Conservation (phyloP, 2,888 invertebrate genomes). For the Heliconius ethilla region DNA sequence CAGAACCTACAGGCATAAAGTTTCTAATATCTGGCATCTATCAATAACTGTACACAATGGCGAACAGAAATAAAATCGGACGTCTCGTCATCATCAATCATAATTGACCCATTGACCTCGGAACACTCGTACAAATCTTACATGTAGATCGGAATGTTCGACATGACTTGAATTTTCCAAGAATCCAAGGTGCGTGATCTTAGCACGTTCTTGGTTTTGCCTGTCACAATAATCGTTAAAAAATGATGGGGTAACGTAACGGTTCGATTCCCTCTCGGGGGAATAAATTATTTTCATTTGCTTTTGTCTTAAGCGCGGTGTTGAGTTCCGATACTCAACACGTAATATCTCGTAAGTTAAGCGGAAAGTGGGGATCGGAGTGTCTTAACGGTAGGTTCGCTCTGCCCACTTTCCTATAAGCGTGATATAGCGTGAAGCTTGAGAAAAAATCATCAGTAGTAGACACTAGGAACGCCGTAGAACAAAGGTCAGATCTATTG, state of each 20-base stretch:
- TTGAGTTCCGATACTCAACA: background rate
- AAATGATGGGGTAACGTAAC: background rate
- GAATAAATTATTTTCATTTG: too few relatives aligned
- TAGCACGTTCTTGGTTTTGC: constrained; percentile 15
- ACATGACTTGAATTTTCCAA: constrained; percentile 36
- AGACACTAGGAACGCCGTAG: background rate
- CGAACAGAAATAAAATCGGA: constrained; percentile 43
- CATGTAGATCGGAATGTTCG: constrained; percentile 38
- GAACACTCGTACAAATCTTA: constrained; percentile 42
- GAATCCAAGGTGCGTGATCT: constrained; percentile 32
- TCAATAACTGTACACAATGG: constrained; percentile 43
- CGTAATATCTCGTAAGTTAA: background rate
- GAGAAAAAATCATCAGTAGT: background rate
- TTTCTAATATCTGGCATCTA: constrained; percentile 27
- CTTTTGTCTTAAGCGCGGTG: background rate
- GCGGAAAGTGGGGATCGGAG: background rate
- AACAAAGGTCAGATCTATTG: constrained; percentile 25
- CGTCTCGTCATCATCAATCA: constrained; percentile 45
- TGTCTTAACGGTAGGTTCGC: background rate
- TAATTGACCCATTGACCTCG: constrained; percentile 43
- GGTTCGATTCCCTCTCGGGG: too few relatives aligned
- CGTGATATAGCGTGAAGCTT: background rate
- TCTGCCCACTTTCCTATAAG: background rate
- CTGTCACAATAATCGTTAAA: constrained; percentile 25
- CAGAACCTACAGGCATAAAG: background rate